Percentiles rank a stretch among this genome's conserved stretches.
Conservation (phyloP, 2,113 vertebrate species). For the Panurus biarmicus region DNA sequence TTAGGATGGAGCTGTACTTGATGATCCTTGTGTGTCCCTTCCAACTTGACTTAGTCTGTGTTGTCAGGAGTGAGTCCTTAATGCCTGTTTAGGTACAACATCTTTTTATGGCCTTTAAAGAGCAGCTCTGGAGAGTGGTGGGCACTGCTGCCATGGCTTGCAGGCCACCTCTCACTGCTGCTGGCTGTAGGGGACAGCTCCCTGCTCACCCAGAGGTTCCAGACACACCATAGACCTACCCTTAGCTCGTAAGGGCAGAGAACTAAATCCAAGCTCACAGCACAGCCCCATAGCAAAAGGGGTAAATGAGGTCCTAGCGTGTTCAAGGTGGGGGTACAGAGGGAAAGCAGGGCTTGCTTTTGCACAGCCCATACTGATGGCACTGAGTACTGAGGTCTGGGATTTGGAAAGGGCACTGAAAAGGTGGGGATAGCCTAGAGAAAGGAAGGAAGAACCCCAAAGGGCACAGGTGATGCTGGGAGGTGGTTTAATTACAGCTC, state of each 20-base stretch:
- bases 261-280: background rate
- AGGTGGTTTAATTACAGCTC: background rate
- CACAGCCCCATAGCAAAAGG: background rate
- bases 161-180: background rate
- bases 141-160: background rate
- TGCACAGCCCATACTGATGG: background rate
- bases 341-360: background rate
- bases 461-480: background rate
- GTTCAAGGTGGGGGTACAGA: rapidly evolving
- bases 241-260: no score
- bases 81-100: background rate
- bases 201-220: no score
- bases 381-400: background rate
- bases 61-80: background rate
- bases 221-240: background rate
- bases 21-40: background rate
- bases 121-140: rapidly evolving
- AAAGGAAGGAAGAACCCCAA: background rate
- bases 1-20: background rate
- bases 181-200: background rate
- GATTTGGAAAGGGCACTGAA: background rate
- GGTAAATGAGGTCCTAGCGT: rapidly evolving
- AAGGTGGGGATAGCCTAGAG: background rate
- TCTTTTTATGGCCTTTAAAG: background rate
- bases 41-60: background rate